Evolutionary conservation across 1,140 invertebrate species (phyloP), one percentile per base, ranked within the genome.

Genomic region (Ceratosolen fusciceps): DNA sequence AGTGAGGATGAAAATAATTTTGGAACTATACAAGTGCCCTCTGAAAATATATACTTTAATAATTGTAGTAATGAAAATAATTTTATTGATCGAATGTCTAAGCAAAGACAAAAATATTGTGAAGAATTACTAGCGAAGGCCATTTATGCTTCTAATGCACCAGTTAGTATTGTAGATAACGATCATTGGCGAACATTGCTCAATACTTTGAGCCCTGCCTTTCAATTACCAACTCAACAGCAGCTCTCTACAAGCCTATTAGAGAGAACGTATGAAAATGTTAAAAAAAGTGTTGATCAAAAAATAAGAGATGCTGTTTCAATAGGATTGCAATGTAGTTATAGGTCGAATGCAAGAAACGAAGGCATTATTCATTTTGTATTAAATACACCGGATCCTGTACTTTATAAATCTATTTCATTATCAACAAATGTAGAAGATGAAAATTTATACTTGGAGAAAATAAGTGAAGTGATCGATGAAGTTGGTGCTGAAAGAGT

Each of bases 291-390:
- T 21, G 79, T 83, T 14, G 74, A 83, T 58, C 54, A 78, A 47
- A 84, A 84, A 74, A 62, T 84, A 31, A 71, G 67, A 49, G 70
- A 74, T 74, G 60, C 77, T 39, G 67, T 62, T 37, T 82, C 83
- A 14, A 77, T 83, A 14, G 81, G 79, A 39, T 24, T 83, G n/a
- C 84, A 87, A 77, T 85, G 83, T 74, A 86, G 86, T 80, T 84
- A 84, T 19, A 87, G 86, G 82, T 83, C 82, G 29, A 88, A 88
- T 81, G 74, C 83, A 54, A 65, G 81, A 34, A 83, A 84, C 75
- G 84, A 86, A 82, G 82, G 81, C 26, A 79, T 87, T 12, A 81
- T 86, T 56, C 85, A 87, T 80, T 84, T 86, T 74, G 82, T 85
- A 19, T 68, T 86, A 26, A 84, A 56, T 37, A 86, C 83, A 49